A percentile compares a stretch with the other conserved stretches of the same genome.
Evolutionary conservation across 35 echinoderm and acorn worm genomes (phyloP).

Genomic region (Hemicentrotus pulcherrimus): DNA sequence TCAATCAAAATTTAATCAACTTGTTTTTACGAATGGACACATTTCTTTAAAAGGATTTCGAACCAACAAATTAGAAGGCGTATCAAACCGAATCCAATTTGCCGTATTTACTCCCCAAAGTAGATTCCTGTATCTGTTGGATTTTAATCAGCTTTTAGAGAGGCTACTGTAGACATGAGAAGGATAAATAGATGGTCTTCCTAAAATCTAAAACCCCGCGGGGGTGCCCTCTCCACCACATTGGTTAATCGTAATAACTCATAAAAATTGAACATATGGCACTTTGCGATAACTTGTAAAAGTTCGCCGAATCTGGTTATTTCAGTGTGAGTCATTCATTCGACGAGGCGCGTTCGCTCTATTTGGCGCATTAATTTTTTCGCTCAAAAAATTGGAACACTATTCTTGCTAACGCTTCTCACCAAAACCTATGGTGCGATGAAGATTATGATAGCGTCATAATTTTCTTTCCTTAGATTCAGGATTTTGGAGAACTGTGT

Average conservation of each 20-base stretch:
- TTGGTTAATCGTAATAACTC: constrained; percentile 13
- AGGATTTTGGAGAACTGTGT: not conserved
- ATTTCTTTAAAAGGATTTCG: constrained; percentile 42
- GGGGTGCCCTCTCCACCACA: not conserved
- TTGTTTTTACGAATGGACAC: constrained; percentile 7
- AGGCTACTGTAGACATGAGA: not conserved
- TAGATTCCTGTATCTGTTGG: not conserved
- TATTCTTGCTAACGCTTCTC: not conserved
- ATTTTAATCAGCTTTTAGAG: constrained; percentile 3
- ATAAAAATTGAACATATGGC: constrained; percentile 13
- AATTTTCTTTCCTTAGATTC: not conserved
- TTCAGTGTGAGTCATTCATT: not conserved
- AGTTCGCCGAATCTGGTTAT: not conserved
- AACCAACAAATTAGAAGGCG: not conserved
- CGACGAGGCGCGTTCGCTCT: not conserved
- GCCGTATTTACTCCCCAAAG: not conserved
- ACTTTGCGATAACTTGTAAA: not conserved
- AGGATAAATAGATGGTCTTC: not conserved
- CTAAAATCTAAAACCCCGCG: not conserved
- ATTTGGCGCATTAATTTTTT: not conserved
- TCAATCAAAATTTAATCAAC: constrained; percentile 19
- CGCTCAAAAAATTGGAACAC: not conserved
- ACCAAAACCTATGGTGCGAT: not conserved
- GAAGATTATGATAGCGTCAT: not conserved
- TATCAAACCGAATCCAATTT: not conserved